These are phyloP conservation scores for Phataginus tetradactyla DNA, from an alignment of 2,797 vertebrate species.

Conservation along the genomic window DNA sequence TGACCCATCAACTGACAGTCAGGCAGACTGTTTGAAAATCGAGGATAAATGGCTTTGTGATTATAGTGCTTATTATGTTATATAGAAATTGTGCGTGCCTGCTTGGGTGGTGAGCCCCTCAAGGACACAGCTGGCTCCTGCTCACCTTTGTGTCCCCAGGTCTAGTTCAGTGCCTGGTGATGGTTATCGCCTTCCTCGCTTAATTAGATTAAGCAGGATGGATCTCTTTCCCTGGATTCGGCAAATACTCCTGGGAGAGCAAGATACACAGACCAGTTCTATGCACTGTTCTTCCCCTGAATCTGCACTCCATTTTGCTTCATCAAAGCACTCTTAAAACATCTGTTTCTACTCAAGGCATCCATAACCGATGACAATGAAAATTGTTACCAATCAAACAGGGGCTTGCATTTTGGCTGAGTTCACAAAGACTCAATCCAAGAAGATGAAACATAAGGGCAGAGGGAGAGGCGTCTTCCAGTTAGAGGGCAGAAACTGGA, in stretches of 20 bases:
- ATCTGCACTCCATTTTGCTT: not conserved
- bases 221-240: not conserved
- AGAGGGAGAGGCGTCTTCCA: not conserved
- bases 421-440: not conserved
- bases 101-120: not conserved
- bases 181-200: not conserved
- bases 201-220: not conserved
- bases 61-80: not conserved
- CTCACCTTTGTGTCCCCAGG: not conserved
- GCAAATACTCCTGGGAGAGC: not conserved
- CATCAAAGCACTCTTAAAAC: not conserved
- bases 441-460: not conserved
- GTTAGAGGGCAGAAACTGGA: not conserved
- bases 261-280: not conserved
- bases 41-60: not conserved
- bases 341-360: not conserved
- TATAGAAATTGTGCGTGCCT: not conserved
- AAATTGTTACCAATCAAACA: not conserved
- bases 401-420: conserved; percentile 4
- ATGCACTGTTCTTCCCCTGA: not conserved
- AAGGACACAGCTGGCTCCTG: not conserved
- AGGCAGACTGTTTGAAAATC: conserved; percentile 20
- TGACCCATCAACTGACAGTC: not conserved
- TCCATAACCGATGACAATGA: not conserved
- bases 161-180: not conserved